Conservation (phyloP, 1,140 invertebrate species). For the Drosophila arizonae region DNA sequence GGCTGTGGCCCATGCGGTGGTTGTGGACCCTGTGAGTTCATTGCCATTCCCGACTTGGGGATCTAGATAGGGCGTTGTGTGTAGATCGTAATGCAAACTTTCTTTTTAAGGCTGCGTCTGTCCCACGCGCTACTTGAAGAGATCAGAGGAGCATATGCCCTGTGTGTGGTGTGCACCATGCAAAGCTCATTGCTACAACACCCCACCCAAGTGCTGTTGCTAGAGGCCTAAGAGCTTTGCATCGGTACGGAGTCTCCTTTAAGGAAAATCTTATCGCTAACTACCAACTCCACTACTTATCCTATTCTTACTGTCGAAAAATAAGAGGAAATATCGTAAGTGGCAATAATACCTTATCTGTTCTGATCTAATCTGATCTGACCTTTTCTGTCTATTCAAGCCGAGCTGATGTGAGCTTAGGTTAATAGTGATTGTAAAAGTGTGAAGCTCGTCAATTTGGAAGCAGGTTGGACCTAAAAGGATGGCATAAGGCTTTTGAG, state of each 20-base stretch:
- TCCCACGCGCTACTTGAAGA: slow-evolving; percentile 5
- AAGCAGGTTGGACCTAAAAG: slow-evolving; percentile 36
- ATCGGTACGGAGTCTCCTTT: too few species aligned
- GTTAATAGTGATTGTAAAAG: not conserved
- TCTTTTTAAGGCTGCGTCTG: not conserved
- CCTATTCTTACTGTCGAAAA: too few species aligned
- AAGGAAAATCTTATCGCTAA: not conserved
- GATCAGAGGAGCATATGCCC: slow-evolving; percentile 21
- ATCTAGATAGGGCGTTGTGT: too few species aligned
- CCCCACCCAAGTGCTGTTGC: slow-evolving; percentile 33
- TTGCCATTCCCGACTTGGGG: too few species aligned
- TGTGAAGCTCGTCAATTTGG: slow-evolving; percentile 17
- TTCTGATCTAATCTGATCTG: too few species aligned
- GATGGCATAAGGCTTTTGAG: not conserved
- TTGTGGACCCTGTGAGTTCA: slow-evolving; percentile 1
- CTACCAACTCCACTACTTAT: not conserved
- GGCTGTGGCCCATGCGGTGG: slow-evolving; percentile 31
- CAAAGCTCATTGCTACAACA: slow-evolving; percentile 80
- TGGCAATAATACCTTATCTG: too few species aligned
- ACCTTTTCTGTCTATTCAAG: too few species aligned
- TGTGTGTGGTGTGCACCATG: slow-evolving; percentile 74
- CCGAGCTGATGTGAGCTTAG: too few species aligned
- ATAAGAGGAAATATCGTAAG: too few species aligned
- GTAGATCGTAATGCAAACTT: not conserved
- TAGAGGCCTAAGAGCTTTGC: not conserved